A percentile compares a stretch with the other conserved stretches of the same genome.
Conservation (phyloP, 2,113 vertebrate species). For the Microcebus ravelobensis region DNA sequence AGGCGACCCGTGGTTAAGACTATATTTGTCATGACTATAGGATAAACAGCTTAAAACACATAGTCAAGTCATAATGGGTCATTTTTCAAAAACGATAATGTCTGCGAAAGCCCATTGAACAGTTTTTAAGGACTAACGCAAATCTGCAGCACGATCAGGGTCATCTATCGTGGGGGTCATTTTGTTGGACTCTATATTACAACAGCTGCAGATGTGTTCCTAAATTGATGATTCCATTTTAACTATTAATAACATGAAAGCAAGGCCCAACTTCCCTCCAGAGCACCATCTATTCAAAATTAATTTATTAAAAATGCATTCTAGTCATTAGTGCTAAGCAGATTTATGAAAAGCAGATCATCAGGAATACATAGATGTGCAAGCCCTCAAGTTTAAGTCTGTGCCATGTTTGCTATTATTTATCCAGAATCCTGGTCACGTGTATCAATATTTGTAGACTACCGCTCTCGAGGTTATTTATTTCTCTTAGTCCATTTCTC, state of each 20-base stretch:
- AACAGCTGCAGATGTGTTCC: background rate
- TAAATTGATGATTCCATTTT: conserved; percentile 54
- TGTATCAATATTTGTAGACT: conserved; percentile 43
- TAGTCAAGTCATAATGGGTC: background rate
- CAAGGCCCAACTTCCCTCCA: conserved; percentile 56
- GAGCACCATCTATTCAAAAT: conserved; percentile 71
- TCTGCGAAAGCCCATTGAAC: background rate
- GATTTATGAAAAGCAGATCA: conserved; percentile 71
- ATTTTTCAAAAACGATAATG: background rate
- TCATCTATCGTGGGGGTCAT: background rate
- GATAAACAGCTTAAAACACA: conserved; percentile 32
- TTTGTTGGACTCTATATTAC: background rate
- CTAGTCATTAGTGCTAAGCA: conserved; percentile 70
- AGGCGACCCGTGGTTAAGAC: background rate
- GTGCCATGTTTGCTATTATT: background rate
- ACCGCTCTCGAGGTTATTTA: conserved; percentile 23
- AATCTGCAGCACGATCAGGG: background rate
- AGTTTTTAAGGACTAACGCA: background rate
- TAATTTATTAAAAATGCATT: conserved; percentile 79
- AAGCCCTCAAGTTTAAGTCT: background rate
- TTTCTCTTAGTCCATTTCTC: conserved; percentile 56
- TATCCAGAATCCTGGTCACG: background rate
- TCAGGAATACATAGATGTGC: background rate
- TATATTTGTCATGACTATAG: background rate
- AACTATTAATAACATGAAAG: conserved; percentile 58